phyloP scores from a whole-genome alignment of 2,888 invertebrate genomes.

The Catocala fraxini region DNA sequence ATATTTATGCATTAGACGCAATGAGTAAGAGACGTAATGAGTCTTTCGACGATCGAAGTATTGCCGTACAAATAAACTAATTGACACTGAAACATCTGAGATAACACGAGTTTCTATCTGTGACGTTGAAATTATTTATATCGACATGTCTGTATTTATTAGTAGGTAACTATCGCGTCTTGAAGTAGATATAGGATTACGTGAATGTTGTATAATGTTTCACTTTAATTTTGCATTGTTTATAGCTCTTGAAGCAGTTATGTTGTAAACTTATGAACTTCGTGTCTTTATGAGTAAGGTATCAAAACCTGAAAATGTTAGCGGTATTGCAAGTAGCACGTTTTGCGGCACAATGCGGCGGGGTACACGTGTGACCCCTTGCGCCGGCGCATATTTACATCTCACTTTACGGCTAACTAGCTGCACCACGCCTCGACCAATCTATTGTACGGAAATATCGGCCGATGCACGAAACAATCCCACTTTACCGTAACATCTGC shows the following conservation, averaged over 20 bases:
- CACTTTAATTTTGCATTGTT: neutral
- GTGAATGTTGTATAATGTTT: neutral
- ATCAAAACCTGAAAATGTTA: constrained; percentile 16
- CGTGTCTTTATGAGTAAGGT: neutral
- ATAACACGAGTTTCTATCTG: constrained; percentile 41
- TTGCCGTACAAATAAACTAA: constrained; percentile 41
- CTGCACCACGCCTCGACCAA: constrained; percentile 64
- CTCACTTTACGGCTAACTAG: constrained; percentile 73
- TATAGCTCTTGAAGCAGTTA: too few relatives aligned
- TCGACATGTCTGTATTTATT: constrained; percentile 40
- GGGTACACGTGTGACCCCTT: constrained; percentile 51
- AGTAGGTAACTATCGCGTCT: constrained; percentile 24
- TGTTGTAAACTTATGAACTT: too few relatives aligned
- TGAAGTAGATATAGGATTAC: constrained; percentile 7
- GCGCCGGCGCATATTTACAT: constrained; percentile 72
- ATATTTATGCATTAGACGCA: constrained; percentile 36
- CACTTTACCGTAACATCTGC: constrained; percentile 78
- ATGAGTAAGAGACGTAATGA: constrained; percentile 37
- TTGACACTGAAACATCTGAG: constrained; percentile 46
- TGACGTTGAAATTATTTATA: constrained; percentile 40
- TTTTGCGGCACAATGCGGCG: constrained; percentile 34
- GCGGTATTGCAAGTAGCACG: constrained; percentile 21
- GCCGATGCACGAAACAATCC: constrained; percentile 79
- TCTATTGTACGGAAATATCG: constrained; percentile 85
- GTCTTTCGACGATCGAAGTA: constrained; percentile 31